Evolutionary conservation across 2,113 vertebrate genomes (phyloP).

Genomic region (Rhadina sibilatrix): DNA sequence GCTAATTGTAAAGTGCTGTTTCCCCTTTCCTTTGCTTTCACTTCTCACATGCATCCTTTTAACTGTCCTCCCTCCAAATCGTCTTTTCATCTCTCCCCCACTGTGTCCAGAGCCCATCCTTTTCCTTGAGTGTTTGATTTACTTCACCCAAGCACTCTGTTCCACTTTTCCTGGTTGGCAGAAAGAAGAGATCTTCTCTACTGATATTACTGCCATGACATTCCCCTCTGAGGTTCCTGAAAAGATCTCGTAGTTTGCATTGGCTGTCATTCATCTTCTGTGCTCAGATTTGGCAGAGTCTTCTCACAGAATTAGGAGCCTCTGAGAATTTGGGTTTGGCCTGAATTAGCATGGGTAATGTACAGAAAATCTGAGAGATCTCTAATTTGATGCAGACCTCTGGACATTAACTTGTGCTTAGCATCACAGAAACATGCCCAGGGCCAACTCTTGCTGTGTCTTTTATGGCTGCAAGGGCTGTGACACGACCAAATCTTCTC

Average conservation of each 20-base stretch:
- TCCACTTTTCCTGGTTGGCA: background rate
- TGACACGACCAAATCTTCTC: background rate
- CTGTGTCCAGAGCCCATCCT: background rate
- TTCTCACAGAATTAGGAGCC: background rate
- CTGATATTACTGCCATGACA: background rate
- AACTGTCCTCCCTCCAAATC: background rate
- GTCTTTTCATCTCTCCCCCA: background rate
- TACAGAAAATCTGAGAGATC: background rate
- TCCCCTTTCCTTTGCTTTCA: background rate
- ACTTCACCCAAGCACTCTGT: background rate
- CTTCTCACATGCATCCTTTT: background rate
- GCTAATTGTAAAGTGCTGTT: background rate
- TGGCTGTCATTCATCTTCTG: constrained; percentile 18
- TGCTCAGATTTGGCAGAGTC: constrained; percentile 10
- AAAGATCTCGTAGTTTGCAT: background rate
- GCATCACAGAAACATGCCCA: background rate
- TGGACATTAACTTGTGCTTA: background rate
- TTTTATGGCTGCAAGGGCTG: background rate
- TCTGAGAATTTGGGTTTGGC: constrained; percentile 33
- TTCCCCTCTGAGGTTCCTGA: constrained; percentile 4
- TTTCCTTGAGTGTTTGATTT: background rate
- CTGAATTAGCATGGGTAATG: background rate
- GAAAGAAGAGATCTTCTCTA: background rate
- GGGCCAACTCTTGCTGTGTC: background rate
- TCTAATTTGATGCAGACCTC: constrained; percentile 27